These are phyloP conservation scores for Melipona bicolor DNA, from an alignment of 2,888 invertebrate species.

Conservation along the genomic window DNA sequence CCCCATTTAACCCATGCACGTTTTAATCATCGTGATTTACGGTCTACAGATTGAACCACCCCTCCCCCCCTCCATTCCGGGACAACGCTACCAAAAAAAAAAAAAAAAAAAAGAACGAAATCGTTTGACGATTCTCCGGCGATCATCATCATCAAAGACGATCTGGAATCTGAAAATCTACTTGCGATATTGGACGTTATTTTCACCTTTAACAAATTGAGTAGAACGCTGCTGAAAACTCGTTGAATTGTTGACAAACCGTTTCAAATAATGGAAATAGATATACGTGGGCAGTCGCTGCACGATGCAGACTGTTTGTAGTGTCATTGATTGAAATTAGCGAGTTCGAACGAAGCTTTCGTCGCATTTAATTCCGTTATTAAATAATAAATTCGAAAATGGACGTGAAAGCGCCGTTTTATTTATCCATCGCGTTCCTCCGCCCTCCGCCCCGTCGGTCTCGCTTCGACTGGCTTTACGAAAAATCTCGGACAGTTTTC, in stretches of 20 bases:
- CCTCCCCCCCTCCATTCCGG: not conserved
- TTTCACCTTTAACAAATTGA: not conserved
- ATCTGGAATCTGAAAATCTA: not conserved
- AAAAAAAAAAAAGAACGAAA: not conserved
- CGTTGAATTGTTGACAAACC: not conserved
- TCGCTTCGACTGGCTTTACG: not conserved
- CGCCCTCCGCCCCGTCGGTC: not conserved
- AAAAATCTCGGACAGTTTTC: conserved; percentile 20
- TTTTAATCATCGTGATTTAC: conserved; percentile 29
- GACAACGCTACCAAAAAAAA: not conserved
- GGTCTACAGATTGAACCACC: not conserved
- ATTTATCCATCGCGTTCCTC: not conserved
- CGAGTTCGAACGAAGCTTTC: not conserved
- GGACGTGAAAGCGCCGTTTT: not conserved
- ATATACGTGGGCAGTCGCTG: not conserved
- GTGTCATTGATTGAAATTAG: conserved; percentile 3
- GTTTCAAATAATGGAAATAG: not conserved
- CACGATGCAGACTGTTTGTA: conserved; percentile 11
- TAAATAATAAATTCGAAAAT: conserved; percentile 38
- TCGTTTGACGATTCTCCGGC: not conserved
- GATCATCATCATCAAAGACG: not conserved
- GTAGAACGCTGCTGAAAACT: not conserved
- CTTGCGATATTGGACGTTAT: not conserved
- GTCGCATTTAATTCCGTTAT: conserved; percentile 6
- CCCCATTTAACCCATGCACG: conserved; percentile 14